Conservation (phyloP, 1,140 invertebrate species). For the Oedothorax gibbosus region DNA sequence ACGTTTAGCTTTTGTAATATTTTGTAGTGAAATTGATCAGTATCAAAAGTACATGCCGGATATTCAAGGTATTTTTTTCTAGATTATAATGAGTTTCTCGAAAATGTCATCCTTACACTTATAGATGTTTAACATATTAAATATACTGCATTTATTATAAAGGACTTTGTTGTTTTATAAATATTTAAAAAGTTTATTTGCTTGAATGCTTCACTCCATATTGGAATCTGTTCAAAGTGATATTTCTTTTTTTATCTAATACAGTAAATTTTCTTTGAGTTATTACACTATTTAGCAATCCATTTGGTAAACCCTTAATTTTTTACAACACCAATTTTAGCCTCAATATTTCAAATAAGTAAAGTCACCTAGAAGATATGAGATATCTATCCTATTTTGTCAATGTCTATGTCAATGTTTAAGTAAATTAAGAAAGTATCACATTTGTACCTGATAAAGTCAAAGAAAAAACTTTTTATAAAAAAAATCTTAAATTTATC, state of each 20-base stretch:
- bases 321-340: conserved; percentile 28
- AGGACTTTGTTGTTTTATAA: conserved; percentile 20
- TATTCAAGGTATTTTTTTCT: conserved; percentile 81
- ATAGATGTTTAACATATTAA: neutral
- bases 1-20: conserved; percentile 89
- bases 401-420: too few relatives aligned
- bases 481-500: too few relatives aligned
- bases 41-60: conserved; percentile 93
- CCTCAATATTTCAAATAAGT: neutral
- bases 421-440: too few relatives aligned
- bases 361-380: too few relatives aligned
- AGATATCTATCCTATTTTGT: too few relatives aligned
- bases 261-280: too few relatives aligned
- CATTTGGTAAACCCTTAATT: neutral
- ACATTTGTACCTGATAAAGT: too few relatives aligned
- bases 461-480: too few relatives aligned
- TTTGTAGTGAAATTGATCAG: conserved; percentile 92
- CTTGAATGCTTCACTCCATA: too few relatives aligned
- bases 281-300: too few relatives aligned
- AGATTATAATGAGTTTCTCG: neutral
- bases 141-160: neutral
- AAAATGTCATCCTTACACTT: neutral
- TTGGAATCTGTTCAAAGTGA: too few relatives aligned
- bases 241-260: too few relatives aligned
- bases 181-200: conserved; percentile 19